phyloP scores from a whole-genome alignment of 1,140 invertebrate genomes.

The Drosophila pruinosa region DNA sequence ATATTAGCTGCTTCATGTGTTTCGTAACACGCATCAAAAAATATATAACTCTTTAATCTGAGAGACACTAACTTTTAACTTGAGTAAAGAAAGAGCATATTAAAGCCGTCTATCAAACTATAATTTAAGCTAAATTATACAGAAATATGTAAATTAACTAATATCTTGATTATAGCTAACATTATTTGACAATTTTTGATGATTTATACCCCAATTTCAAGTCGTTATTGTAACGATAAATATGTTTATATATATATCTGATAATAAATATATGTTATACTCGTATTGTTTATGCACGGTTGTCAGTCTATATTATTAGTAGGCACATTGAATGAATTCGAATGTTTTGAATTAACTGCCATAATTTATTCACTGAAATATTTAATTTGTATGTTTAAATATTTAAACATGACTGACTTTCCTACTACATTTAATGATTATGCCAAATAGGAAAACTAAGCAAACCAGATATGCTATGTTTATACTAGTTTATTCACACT shows the following conservation, averaged over 20 bases:
- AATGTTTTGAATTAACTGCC: background rate
- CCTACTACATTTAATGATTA: background rate
- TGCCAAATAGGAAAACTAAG: background rate
- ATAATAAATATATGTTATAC: no score
- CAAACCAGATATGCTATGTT: background rate
- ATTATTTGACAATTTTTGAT: conserved; percentile 12
- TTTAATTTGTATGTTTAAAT: background rate
- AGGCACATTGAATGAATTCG: background rate
- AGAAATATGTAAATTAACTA: conserved; percentile 5
- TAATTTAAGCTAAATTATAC: background rate
- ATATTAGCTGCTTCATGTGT: background rate
- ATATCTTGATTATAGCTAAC: background rate
- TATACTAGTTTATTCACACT: background rate
- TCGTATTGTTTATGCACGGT: no score
- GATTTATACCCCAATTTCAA: background rate
- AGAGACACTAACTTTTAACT: background rate
- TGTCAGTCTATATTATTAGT: background rate
- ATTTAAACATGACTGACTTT: background rate
- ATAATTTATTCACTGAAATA: background rate
- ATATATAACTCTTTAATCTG: background rate
- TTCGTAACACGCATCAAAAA: background rate
- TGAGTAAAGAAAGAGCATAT: background rate
- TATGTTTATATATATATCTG: background rate
- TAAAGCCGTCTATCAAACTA: background rate
- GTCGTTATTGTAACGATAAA: background rate